These are phyloP conservation scores for Dermolepida albohirtum DNA, from an alignment of 2,888 invertebrate species.

Conservation along the genomic window DNA sequence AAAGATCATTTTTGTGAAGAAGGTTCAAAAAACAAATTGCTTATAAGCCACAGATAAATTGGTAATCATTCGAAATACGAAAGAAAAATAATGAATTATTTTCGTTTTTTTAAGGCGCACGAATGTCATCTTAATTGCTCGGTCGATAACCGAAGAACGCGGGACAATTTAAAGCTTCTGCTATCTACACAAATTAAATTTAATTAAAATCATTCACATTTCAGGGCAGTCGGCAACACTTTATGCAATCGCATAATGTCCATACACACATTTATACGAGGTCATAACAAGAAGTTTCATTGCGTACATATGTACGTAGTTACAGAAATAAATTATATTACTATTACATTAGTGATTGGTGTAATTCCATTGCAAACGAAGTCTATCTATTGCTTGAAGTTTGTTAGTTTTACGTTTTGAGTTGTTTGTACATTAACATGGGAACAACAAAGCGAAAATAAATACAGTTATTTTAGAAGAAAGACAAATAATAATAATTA, in stretches of 20 bases:
- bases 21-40: conserved; percentile 15
- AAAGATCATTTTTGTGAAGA: conserved; percentile 12
- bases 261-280: conserved; percentile 1
- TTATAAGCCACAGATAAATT: background rate
- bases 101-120: conserved; percentile 27
- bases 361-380: too few species aligned
- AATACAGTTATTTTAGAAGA: too few species aligned
- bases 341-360: too few species aligned
- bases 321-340: background rate
- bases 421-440: too few species aligned
- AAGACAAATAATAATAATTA: too few species aligned
- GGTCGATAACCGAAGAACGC: conserved; percentile 37
- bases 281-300: background rate
- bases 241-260: conserved; percentile 5
- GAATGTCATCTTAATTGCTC: conserved; percentile 28
- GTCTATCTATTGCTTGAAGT: too few species aligned
- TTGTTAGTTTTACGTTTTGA: too few species aligned
- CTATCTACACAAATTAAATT: conserved; percentile 36
- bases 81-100: conserved; percentile 19
- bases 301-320: background rate
- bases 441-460: too few species aligned
- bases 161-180: conserved; percentile 34
- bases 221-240: conserved; percentile 31
- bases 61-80: background rate
- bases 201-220: conserved; percentile 39